Conservation (phyloP, 2,113 vertebrate species). For the Tragelaphus strepsiceros region DNA sequence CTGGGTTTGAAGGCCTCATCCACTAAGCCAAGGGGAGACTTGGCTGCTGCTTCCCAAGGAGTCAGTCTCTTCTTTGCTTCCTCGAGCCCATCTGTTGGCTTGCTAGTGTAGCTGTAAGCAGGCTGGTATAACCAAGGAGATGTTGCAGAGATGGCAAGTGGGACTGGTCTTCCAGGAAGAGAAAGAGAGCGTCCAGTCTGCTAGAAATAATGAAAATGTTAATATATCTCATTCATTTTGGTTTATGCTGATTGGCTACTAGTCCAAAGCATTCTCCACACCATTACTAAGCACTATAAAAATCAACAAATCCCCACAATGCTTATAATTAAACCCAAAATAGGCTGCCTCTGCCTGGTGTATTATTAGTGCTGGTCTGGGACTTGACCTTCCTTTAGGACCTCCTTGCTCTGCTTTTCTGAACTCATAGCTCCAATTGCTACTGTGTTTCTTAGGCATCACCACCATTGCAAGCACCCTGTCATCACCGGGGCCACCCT, state of each 20-base stretch:
- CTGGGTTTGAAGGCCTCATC: slow-evolving; percentile 90
- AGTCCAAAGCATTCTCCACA: neutral
- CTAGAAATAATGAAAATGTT: slow-evolving; percentile 72
- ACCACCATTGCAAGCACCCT: neutral
- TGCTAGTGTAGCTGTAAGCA: slow-evolving; percentile 69
- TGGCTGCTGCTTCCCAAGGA: slow-evolving; percentile 94
- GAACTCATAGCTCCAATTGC: neutral
- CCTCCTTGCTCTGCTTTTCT: neutral
- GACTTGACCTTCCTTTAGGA: neutral
- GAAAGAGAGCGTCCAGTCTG: slow-evolving; percentile 83
- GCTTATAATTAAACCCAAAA: neutral
- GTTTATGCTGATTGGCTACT: too few relatives aligned
- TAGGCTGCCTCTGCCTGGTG: neutral
- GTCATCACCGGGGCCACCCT: fast-evolving
- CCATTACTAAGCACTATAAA: neutral
- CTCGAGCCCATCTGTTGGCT: slow-evolving; percentile 68
- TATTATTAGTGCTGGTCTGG: neutral
- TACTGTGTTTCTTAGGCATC: neutral
- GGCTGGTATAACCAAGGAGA: slow-evolving; percentile 73
- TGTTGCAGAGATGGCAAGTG: slow-evolving; percentile 73
- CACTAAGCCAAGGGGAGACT: slow-evolving; percentile 90
- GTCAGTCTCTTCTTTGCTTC: slow-evolving; percentile 82
- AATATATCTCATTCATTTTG: neutral
- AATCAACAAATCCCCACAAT: neutral
- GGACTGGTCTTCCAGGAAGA: slow-evolving; percentile 80